Base-by-base conservation (phyloP, 2,888 invertebrate species). In the Rhaphigaster nebulosa region DNA sequence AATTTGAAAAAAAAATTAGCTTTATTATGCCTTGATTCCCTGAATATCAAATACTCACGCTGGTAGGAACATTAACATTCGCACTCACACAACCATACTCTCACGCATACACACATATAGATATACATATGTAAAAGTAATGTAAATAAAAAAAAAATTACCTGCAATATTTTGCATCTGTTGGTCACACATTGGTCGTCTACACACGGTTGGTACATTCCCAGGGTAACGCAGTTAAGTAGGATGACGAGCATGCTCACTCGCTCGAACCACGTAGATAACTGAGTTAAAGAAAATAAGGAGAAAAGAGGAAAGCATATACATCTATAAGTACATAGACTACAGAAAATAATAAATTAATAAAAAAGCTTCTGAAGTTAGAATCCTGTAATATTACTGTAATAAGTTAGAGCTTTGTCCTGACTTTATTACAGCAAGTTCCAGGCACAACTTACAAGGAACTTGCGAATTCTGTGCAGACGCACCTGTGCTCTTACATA, bases 161-260 rank as follows among this genome's bases (percentile, higher is more conserved):
- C 98, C 97, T 98, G 97, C 93, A 98, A 95, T 94, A 98, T 97
- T 94, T 97, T 97, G 95, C 98, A 98, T 93, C 98, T 95, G 94
- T 97, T 97, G 93, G 97, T 97, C 92, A 96, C 95, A 94, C 99
- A 99, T 93, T 96, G 95, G 93, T 98, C 98, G 94, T 98, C 99
- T 93, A 98, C 97, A 94, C 99, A 99, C 45, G 99, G 99, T 94
- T 99, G 98, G 94, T 99, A 99, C 99, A 99, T 99, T 92, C 99
- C 99, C 93, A 99, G 95, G 26, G 99, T 99, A 93, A 99, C 95
- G 95, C 99, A 99, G 95, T 99, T 99, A 93, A 99, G 95, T 93
- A 99, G 95, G 93, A 99, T 99, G 92, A 99, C 99, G 94, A 98
- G 95, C 98, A 99, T 99, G 93, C 99, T 99, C 93, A 99, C 95